These are phyloP conservation scores for Lithophane socia DNA, from an alignment of 2,888 invertebrate species.

Conservation along the genomic window DNA sequence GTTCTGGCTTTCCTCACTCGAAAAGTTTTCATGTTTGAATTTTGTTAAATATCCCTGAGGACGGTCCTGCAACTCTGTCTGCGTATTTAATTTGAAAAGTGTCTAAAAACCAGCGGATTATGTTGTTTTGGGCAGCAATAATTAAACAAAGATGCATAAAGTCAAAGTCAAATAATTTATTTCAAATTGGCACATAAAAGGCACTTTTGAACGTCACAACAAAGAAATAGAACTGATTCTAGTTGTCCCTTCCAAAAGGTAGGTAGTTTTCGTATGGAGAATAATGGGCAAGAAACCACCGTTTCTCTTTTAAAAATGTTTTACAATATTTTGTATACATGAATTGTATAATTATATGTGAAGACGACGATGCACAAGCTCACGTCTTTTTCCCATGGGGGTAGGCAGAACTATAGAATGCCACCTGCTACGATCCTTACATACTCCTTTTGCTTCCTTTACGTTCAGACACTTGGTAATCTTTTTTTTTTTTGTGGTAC, in stretches of 20 bases:
- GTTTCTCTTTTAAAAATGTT: too few species aligned
- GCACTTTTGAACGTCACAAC: too few species aligned
- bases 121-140: not conserved
- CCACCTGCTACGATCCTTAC: not conserved
- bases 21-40: slow-evolving; percentile 11
- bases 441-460: not conserved
- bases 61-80: not conserved
- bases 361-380: not conserved
- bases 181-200: too few species aligned
- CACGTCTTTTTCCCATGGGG: not conserved
- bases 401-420: not conserved
- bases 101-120: not conserved
- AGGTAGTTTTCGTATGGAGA: too few species aligned
- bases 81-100: not conserved
- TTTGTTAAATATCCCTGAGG: not conserved
- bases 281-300: too few species aligned
- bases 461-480: not conserved
- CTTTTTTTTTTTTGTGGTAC: too few species aligned
- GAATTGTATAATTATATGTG: too few species aligned
- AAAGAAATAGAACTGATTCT: too few species aligned
- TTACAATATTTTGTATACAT: too few species aligned
- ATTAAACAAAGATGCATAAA: not conserved
- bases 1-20: too few species aligned
- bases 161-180: too few species aligned
- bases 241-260: too few species aligned